These are phyloP conservation scores for Pterobdella sp. DNA, from an alignment of 2,888 invertebrate species.

Conservation along the genomic window DNA sequence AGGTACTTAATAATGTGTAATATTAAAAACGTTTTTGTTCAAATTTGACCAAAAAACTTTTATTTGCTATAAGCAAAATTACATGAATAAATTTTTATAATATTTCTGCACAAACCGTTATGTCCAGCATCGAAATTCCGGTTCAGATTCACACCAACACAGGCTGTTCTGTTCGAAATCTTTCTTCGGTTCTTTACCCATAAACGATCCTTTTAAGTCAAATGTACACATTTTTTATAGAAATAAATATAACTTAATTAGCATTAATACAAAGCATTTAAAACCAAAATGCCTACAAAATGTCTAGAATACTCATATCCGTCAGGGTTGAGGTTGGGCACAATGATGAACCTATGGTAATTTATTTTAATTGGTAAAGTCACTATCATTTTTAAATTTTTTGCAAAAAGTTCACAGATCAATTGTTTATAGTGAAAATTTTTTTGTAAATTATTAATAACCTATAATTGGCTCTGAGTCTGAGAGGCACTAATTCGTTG, in stretches of 20 bases:
- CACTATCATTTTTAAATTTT: too few species aligned
- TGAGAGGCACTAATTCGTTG: not conserved
- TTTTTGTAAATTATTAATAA: too few species aligned
- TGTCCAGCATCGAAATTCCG: slow-evolving; percentile 18
- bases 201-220: not conserved
- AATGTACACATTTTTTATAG: not conserved
- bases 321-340: slow-evolving; percentile 23
- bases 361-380: too few species aligned
- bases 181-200: slow-evolving; percentile 23
- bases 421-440: too few species aligned
- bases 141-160: slow-evolving; percentile 21
- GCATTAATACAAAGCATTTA: not conserved
- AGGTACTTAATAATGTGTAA: too few species aligned
- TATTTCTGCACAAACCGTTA: too few species aligned
- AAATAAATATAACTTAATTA: not conserved
- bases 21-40: too few species aligned
- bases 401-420: too few species aligned
- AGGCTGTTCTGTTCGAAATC: not conserved
- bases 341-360: slow-evolving; percentile 21
- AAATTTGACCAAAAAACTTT: too few species aligned
- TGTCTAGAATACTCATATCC: slow-evolving; percentile 14
- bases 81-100: too few species aligned
- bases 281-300: not conserved
- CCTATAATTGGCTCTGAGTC: slow-evolving; percentile 14
- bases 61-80: too few species aligned